Conservation (phyloP, 2,888 invertebrate genomes). For the Oscheius sp. region DNA sequence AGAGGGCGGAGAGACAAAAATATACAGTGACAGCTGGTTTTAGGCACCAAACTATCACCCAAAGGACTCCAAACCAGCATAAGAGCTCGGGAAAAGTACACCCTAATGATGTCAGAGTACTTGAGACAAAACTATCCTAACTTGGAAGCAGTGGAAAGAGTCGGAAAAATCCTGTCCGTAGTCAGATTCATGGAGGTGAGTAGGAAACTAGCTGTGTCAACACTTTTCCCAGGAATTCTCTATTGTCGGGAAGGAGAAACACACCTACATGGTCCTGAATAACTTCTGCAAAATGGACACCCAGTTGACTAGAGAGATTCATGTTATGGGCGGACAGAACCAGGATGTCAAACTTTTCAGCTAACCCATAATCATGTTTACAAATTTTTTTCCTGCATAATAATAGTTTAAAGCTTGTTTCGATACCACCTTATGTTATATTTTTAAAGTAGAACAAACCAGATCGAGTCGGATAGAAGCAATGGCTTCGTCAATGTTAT, state of each 20-base stretch:
- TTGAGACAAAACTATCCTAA: neutral
- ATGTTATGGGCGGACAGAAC: neutral
- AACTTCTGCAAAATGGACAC: slow-evolving; percentile 2
- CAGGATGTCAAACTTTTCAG: neutral
- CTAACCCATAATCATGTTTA: too few relatives aligned
- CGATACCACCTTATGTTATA: too few relatives aligned
- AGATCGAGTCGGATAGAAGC: too few relatives aligned
- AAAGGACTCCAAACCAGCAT: neutral
- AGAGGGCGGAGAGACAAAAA: too few relatives aligned
- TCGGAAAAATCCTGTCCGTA: neutral
- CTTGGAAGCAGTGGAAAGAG: neutral
- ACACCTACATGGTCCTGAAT: slow-evolving; percentile 19
- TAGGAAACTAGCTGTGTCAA: neutral
- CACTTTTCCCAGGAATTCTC: slow-evolving; percentile 3
- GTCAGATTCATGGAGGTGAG: slow-evolving; percentile 7
- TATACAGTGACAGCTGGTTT: neutral
- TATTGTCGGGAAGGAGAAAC: slow-evolving; percentile 16
- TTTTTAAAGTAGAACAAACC: too few relatives aligned
- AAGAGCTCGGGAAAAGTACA: slow-evolving; percentile 14
- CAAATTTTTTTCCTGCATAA: too few relatives aligned
- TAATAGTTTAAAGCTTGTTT: too few relatives aligned
- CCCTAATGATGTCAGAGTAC: neutral
- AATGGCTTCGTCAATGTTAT: too few relatives aligned
- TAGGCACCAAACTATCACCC: neutral
- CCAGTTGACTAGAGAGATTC: neutral